Evolutionary conservation across 2,888 invertebrate species (phyloP), one percentile per base, ranked within the genome.

Genomic region (Pantelozetes paolii): DNA sequence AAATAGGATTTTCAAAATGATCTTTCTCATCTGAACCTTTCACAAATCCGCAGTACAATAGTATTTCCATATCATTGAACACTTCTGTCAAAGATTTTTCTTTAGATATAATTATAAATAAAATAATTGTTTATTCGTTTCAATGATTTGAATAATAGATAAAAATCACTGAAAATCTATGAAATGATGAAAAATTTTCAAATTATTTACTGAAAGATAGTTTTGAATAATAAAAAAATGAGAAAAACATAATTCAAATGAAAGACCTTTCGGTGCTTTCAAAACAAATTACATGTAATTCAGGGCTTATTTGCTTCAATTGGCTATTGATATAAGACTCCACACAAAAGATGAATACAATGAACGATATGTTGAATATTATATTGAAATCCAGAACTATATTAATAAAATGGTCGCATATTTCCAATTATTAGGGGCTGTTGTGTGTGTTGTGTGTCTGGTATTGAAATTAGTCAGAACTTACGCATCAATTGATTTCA

Each of bases 401-500:
- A 54, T 54, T 54, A 54, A 54, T 54, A 54, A 54, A 54, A 54
- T 54, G 6, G 54, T 54, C 23, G 54, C 26, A 54, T 20, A 54
- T 9, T 54, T 54, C 23, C 54, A 54, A 54, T 23, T 54, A 54
- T 23, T 5, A 54, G n/a, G 36, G 36, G 36, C 36, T 48, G 20
- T 57, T 30, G 6, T 30, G 8, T 8, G 62, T 8, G 62, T 18
- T 1, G 3, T 11, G 3, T 28, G 62, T 15, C 62, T 62, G 28
- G 11, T 15, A 62, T 62, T 62, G 62, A 62, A 62, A 57, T 62
- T 62, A 62, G 62, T 62, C n/a, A 30, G 28, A 6, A 18, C 20
- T 62, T 32, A 62, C 32, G 62, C 62, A 62, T 62, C 62, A 62
- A 30, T 62, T 62, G 62, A 18, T 62, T 18, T 20, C 32, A 30